Evolutionary conservation across 1,140 invertebrate genomes (phyloP).

Genomic region (Mizuhopecten yessoensis): DNA sequence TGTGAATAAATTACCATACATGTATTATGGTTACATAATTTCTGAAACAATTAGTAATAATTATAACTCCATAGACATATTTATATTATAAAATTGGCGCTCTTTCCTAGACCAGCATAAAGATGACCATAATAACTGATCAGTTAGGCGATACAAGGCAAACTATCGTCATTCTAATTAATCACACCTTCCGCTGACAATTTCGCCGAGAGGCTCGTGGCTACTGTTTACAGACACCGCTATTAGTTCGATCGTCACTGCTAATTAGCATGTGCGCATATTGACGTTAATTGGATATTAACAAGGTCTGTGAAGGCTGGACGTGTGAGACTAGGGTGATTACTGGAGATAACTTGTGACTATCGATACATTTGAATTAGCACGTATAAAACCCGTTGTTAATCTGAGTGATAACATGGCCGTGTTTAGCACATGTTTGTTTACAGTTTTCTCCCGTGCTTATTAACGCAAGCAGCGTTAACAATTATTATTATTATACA

Average conservation of each 20-base stretch:
- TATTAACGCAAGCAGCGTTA: too few relatives aligned
- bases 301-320: neutral
- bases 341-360: neutral
- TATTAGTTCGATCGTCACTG: neutral
- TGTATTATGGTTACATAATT: neutral
- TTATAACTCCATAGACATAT: neutral
- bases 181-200: neutral
- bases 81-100: neutral
- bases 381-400: constrained; percentile 13
- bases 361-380: constrained; percentile 24
- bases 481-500: too few relatives aligned
- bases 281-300: neutral
- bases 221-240: neutral
- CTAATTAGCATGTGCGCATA: constrained; percentile 20
- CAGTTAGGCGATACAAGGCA: neutral
- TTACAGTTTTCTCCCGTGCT: too few relatives aligned
- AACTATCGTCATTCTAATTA: neutral
- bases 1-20: neutral
- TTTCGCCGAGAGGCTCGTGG: neutral
- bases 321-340: constrained; percentile 21
- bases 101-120: neutral
- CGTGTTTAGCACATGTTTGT: too few relatives aligned
- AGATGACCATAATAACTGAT: neutral
- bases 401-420: neutral
- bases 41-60: neutral